Evolutionary conservation across 2,888 invertebrate species (phyloP).

Genomic region (Drosophila tanythrix): DNA sequence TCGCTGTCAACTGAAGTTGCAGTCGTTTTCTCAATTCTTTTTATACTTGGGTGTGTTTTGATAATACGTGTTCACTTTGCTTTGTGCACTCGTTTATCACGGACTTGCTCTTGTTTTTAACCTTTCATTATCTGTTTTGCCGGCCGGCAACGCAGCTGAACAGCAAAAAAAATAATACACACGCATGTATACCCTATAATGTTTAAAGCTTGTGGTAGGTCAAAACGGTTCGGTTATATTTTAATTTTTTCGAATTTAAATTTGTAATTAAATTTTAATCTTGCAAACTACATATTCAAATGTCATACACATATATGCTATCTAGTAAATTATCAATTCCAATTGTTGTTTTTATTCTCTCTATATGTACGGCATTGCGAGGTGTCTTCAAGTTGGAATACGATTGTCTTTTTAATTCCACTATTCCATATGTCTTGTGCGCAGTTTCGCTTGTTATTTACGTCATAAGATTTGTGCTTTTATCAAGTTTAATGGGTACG

Average conservation of each 20-base stretch:
- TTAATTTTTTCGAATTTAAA: neutral
- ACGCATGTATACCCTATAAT: constrained; percentile 22
- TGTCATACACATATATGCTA: neutral
- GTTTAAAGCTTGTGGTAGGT: neutral
- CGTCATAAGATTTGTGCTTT: constrained; percentile 19
- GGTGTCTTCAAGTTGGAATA: neutral
- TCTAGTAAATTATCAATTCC: neutral
- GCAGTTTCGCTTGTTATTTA: constrained; percentile 12
- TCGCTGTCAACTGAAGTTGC: constrained; percentile 57
- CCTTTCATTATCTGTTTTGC: constrained; percentile 42
- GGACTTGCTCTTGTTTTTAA: constrained; percentile 28
- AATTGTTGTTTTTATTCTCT: neutral
- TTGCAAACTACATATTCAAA: neutral
- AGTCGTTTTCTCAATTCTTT: constrained; percentile 34
- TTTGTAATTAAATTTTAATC: neutral
- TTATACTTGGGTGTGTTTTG: constrained; percentile 47
- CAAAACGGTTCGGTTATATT: neutral
- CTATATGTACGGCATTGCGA: neutral
- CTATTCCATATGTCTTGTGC: constrained; percentile 33
- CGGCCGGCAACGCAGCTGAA: constrained; percentile 57
- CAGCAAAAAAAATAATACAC: neutral
- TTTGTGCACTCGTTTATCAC: constrained; percentile 42
- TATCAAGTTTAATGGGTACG: constrained; percentile 19
- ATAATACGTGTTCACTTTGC: constrained; percentile 34
- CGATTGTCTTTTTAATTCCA: neutral